phyloP scores from a whole-genome alignment of 2,113 vertebrate genomes.

The Bubo scandiacus region DNA sequence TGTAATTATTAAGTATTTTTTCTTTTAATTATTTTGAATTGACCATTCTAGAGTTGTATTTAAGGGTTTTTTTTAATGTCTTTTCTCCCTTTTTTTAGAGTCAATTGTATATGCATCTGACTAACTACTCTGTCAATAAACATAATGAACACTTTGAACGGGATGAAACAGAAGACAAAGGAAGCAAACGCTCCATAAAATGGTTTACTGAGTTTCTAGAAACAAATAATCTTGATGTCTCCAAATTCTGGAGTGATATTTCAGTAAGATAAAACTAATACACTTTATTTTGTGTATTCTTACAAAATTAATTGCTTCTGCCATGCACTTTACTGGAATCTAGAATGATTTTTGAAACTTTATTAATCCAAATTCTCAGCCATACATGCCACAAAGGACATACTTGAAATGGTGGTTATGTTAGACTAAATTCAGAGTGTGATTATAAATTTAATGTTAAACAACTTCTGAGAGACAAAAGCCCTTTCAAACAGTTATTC shows the following conservation, averaged over 20 bases:
- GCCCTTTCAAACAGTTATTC: neutral
- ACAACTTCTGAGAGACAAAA: neutral
- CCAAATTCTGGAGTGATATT: slow-evolving; percentile 97
- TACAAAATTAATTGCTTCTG: neutral
- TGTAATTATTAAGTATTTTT: neutral
- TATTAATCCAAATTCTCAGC: neutral
- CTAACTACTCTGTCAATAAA: slow-evolving; percentile 99
- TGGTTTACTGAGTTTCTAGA: slow-evolving; percentile 98
- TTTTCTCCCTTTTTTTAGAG: slow-evolving; percentile 75
- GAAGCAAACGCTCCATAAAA: slow-evolving; percentile 96
- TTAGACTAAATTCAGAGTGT: neutral
- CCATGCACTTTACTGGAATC: neutral
- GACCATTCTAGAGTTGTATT: neutral
- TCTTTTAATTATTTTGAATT: neutral
- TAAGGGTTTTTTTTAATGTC: neutral
- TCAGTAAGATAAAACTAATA: slow-evolving; percentile 84
- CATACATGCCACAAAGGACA: neutral
- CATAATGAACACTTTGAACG: slow-evolving; percentile 96
- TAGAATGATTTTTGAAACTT: neutral
- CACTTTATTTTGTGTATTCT: neutral
- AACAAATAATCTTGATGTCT: slow-evolving; percentile 90
- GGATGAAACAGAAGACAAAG: slow-evolving; percentile 94
- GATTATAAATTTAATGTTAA: neutral
- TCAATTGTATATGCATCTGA: slow-evolving; percentile 97
- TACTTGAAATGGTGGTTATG: neutral